Conservation (phyloP, 2,113 vertebrate genomes). For the Pangasianodon gigas region DNA sequence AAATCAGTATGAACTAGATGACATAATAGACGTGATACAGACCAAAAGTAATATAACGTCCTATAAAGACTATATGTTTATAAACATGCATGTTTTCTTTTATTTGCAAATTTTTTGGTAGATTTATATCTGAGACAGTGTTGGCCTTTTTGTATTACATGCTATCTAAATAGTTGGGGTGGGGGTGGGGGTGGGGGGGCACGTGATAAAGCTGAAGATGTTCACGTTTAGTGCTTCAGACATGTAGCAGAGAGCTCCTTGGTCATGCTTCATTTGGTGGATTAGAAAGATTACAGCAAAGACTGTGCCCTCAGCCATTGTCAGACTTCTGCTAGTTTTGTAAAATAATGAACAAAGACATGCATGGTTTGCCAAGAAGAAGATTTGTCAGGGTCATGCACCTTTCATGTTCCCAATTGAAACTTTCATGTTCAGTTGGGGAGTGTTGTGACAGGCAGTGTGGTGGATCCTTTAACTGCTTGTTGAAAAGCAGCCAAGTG, state of each 20-base stretch:
- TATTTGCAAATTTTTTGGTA: not conserved
- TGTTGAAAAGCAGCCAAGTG: constrained; percentile 18
- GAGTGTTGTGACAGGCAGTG: constrained; percentile 39
- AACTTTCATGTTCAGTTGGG: constrained; percentile 20
- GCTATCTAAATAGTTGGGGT: not conserved
- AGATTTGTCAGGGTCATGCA: constrained; percentile 75
- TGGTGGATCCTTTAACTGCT: not conserved
- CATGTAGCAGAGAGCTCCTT: constrained; percentile 80
- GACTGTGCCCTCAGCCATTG: constrained; percentile 85
- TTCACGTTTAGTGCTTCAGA: constrained; percentile 41
- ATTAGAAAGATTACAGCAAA: constrained; percentile 92
- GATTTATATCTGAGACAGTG: not conserved
- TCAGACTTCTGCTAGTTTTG: constrained; percentile 73
- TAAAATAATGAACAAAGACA: constrained; percentile 87
- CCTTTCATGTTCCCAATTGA: constrained; percentile 54
- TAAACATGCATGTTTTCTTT: not conserved
- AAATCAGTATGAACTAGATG: not conserved
- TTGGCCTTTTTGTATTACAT: not conserved
- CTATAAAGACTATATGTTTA: not conserved
- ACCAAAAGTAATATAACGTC: not conserved
- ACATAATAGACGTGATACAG: not conserved
- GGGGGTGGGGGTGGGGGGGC: not conserved
- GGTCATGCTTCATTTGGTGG: constrained; percentile 84
- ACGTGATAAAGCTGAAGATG: not conserved
- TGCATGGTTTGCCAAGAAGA: constrained; percentile 75